Conservation (phyloP, 2,113 vertebrate species). For the Phalacrocorax aristotelis region DNA sequence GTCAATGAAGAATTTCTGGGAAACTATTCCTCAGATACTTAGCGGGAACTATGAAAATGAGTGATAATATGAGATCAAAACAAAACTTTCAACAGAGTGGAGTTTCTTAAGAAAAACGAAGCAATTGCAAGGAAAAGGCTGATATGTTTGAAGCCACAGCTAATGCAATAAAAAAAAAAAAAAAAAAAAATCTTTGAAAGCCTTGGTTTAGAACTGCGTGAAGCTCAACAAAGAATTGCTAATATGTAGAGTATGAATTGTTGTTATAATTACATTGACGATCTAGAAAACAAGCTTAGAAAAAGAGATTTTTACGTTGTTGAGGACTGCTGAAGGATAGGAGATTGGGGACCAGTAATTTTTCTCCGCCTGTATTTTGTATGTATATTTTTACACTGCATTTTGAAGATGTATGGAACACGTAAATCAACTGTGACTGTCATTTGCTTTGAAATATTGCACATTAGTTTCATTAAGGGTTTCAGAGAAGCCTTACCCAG, state of each 20-base stretch:
- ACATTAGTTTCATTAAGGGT: not conserved
- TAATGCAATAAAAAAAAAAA: not conserved
- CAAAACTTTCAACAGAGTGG: not conserved
- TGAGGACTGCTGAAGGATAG: not conserved
- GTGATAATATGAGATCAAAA: conserved; percentile 38
- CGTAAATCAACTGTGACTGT: conserved; percentile 19
- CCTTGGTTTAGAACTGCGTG: not conserved
- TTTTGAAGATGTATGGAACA: not conserved
- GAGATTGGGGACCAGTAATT: not conserved
- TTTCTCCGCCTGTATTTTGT: not conserved
- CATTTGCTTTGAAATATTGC: conserved; percentile 25
- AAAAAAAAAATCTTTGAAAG: not conserved
- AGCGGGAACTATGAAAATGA: not conserved
- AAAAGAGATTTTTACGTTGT: not conserved
- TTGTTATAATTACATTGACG: conserved; percentile 9
- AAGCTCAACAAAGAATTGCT: conserved; percentile 20
- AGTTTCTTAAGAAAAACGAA: conserved; percentile 12
- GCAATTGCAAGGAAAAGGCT: not conserved
- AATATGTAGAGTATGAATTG: not conserved
- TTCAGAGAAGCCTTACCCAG: not conserved
- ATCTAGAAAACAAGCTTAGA: conserved; percentile 51
- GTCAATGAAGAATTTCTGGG: not conserved
- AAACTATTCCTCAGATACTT: conserved; percentile 3
- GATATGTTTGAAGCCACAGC: conserved; percentile 43
- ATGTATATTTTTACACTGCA: not conserved